Evolutionary conservation across 2,797 vertebrate genomes (phyloP).

Genomic region (Typhlichthys eigenmanni): DNA sequence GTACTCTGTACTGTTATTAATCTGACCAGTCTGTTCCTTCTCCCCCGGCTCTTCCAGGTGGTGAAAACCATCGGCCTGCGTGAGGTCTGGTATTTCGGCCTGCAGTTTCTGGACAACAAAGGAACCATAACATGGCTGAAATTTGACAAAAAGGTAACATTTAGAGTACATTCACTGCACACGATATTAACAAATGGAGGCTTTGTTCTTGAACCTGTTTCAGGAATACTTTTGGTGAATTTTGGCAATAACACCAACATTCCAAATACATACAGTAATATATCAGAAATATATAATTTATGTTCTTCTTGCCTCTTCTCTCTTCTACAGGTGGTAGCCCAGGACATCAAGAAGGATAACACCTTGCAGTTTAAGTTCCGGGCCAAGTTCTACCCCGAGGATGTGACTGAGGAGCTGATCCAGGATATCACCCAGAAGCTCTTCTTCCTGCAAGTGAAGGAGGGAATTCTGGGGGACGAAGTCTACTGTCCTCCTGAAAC

Average conservation of each 20-base stretch:
- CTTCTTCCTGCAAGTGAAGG: slow-evolving; percentile 95
- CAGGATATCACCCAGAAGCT: slow-evolving; percentile 95
- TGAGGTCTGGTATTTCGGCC: slow-evolving; percentile 96
- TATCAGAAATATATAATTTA: no score
- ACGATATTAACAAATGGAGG: background rate
- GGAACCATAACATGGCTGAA: slow-evolving; percentile 90
- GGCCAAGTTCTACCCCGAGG: slow-evolving; percentile 93
- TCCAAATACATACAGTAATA: background rate
- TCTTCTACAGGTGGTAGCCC: slow-evolving; percentile 83
- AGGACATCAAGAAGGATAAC: slow-evolving; percentile 89
- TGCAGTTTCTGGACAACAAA: slow-evolving; percentile 89
- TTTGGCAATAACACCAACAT: background rate
- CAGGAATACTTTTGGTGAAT: background rate
- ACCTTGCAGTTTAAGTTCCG: slow-evolving; percentile 92
- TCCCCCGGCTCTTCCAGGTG: slow-evolving; percentile 74
- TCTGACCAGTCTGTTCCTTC: background rate
- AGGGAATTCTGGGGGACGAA: slow-evolving; percentile 85
- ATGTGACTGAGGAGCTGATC: slow-evolving; percentile 92
- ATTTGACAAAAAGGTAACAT: slow-evolving; percentile 89
- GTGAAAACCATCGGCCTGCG: slow-evolving; percentile 92
- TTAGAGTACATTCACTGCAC: background rate
- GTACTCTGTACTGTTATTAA: no score
- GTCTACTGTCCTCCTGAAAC: slow-evolving; percentile 95
- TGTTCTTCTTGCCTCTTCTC: background rate
- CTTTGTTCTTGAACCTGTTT: no score